Evolutionary conservation across 1,140 invertebrate genomes (phyloP).

Genomic region (Pseudomyrmex concolor): DNA sequence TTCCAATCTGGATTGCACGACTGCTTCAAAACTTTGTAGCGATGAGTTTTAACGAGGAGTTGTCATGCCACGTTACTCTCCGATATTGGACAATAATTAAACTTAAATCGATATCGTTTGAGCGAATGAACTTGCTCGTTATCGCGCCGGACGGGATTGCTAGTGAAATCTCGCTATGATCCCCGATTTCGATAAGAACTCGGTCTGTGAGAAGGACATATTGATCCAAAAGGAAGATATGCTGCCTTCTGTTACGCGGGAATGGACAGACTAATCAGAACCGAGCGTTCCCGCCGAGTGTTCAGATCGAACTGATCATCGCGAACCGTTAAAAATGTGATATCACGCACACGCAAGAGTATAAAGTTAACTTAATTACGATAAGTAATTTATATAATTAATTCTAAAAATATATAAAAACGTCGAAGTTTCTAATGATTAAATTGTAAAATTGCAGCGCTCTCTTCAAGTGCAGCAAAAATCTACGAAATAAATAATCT

Average conservation of each 20-base stretch:
- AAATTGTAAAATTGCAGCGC: too few relatives aligned
- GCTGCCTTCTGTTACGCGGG: constrained; percentile 4
- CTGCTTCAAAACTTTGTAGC: constrained; percentile 14
- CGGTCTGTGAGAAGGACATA: constrained; percentile 27
- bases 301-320: constrained; percentile 6
- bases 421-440: too few relatives aligned
- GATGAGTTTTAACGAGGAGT: constrained; percentile 35
- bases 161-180: constrained; percentile 39
- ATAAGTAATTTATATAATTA: too few relatives aligned
- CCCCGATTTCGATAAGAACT: constrained; percentile 33
- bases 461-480: too few relatives aligned
- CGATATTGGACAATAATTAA: constrained; percentile 44
- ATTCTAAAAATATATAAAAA: neutral
- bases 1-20: neutral
- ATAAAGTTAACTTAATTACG: neutral
- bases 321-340: constrained; percentile 6
- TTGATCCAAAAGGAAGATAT: constrained; percentile 38
- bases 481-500: too few relatives aligned
- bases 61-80: neutral
- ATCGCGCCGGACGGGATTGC: constrained; percentile 31
- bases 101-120: constrained; percentile 36
- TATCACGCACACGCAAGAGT: neutral
- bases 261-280: constrained; percentile 31
- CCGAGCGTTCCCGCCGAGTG: neutral
- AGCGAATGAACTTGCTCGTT: constrained; percentile 31